Percentiles rank a stretch among this genome's conserved stretches.
phyloP scores from a whole-genome alignment of 2,888 invertebrate genomes.

The Drosophila mimica region DNA sequence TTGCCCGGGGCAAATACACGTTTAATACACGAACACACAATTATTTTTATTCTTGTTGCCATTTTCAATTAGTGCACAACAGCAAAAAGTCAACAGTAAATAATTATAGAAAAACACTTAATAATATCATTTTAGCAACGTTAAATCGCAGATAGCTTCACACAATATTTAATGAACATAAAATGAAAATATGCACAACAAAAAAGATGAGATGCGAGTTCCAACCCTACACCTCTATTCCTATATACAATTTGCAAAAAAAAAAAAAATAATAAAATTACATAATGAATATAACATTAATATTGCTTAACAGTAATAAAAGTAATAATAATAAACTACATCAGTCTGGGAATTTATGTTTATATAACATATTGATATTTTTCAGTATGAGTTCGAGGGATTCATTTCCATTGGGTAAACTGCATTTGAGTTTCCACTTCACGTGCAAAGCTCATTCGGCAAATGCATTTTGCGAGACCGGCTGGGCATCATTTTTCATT shows the following conservation, averaged over 20 bases:
- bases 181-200: constrained; percentile 22
- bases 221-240: no score
- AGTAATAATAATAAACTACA: constrained; percentile 5
- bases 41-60: constrained; percentile 56
- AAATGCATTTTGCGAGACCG: constrained; percentile 59
- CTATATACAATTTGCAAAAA: no score
- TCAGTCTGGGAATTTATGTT: neutral
- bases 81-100: constrained; percentile 57
- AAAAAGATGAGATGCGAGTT: neutral
- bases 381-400: neutral
- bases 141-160: constrained; percentile 36
- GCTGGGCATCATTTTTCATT: constrained; percentile 71
- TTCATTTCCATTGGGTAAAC: constrained; percentile 23
- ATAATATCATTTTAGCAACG: constrained; percentile 36
- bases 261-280: constrained; percentile 27
- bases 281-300: constrained; percentile 23
- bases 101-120: constrained; percentile 39
- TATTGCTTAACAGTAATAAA: constrained; percentile 31
- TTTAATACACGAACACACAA: constrained; percentile 26
- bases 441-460: constrained; percentile 63
- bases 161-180: constrained; percentile 66
- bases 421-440: constrained; percentile 51
- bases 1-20: constrained; percentile 56
- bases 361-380: constrained; percentile 30
- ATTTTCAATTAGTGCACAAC: constrained; percentile 69